Conservation (phyloP, 2,113 vertebrate genomes). For the Sardina pilchardus region DNA sequence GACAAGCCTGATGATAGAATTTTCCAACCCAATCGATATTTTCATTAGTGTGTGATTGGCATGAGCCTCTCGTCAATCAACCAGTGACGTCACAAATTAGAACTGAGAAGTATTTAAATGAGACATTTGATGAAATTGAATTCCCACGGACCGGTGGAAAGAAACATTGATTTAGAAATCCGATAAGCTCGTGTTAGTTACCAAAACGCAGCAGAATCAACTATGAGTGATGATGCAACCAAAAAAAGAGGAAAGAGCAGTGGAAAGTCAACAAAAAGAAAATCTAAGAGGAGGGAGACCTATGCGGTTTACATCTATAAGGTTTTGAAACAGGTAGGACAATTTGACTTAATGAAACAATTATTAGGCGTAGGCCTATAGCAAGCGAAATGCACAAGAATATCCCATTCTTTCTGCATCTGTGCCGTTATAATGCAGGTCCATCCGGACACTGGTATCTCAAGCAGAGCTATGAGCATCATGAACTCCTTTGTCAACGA, state of each 20-base stretch:
- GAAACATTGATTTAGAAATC: neutral
- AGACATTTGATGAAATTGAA: neutral
- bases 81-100: neutral
- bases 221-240: slow-evolving; percentile 1
- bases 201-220: neutral
- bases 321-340: slow-evolving; percentile 1
- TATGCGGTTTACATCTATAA: slow-evolving; percentile 10
- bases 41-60: neutral
- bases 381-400: neutral
- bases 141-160: neutral
- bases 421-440: neutral
- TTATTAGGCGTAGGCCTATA: neutral
- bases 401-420: neutral
- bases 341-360: neutral
- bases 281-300: slow-evolving; percentile 13
- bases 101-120: neutral
- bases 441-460: slow-evolving; percentile 2
- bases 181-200: neutral
- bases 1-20: too few relatives aligned
- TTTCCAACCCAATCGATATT: neutral
- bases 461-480: slow-evolving; percentile 12
- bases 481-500: slow-evolving; percentile 8
- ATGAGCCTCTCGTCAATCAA: neutral
- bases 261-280: slow-evolving; percentile 8
- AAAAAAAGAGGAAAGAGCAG: slow-evolving; percentile 14